Evolutionary conservation across 2,797 vertebrate species (phyloP), one percentile per base, ranked within the genome.

Genomic region (Halcyon smyrnensis): DNA sequence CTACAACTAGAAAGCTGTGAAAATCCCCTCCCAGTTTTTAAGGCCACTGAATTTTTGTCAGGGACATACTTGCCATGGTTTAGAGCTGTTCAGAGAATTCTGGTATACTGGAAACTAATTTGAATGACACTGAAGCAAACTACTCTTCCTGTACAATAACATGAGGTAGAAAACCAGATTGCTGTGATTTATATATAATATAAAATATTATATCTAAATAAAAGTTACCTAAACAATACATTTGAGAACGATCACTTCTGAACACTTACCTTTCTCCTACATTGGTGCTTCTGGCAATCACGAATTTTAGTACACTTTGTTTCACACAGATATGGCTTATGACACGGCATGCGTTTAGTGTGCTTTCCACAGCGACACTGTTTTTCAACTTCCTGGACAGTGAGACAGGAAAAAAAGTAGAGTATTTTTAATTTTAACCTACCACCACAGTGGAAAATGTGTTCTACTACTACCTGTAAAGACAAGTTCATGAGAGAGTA

Each of bases 291-390:
- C 95, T 99, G 98, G 90, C 99, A 99, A 92, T 98, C 98, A 15
- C 99, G 98, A 76, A 98, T 98, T 86, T 98, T 98, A 8, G 98
- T 94, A 96, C 99, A 99, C 67, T 99, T 99, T 27, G 99, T 98
- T 96, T 99, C 99, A 90, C 99, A 99, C 46, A 99, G 94, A 56
- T 99, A 99, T n/a, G 98, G 98, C 90, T 98, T 99, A 79, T 99
- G 99, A 88, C 99, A 99, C 1, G 99, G 97, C 98, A 99, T 98
- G 90, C 95, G 88, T 76, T 98, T 99, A 48, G 97, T 98, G 97
- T 99, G 98, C 64, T 98, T 99, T 1, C 99, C 99, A 98, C 99
- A 99, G 27, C 99, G 98, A 96, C 99, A 99, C 39, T 98, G 98
- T 53, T 99, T 99, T 95, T 99, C 99, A 92, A 99, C 99, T 95